Evolutionary conservation across 2,797 vertebrate genomes (phyloP).

Genomic region (Syngnathus acus): DNA sequence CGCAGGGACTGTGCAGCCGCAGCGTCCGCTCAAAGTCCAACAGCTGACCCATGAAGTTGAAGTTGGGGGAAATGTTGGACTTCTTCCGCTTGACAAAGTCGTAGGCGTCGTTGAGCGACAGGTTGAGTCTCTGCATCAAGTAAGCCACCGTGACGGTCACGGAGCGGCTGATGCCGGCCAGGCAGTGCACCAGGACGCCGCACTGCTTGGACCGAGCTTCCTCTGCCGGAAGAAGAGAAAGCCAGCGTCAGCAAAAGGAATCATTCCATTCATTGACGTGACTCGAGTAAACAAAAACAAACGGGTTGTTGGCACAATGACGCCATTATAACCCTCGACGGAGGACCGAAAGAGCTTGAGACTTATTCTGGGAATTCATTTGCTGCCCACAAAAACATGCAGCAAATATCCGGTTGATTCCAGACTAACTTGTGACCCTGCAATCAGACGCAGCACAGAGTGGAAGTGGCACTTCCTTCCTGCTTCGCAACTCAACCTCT

Average conservation of each 20-base stretch:
- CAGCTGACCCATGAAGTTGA: slow-evolving; percentile 97
- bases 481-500: slow-evolving; percentile 21
- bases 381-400: slow-evolving; percentile 1
- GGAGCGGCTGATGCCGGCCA: slow-evolving; percentile 92
- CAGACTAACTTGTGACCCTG: slow-evolving; percentile 19
- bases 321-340: neutral
- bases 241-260: slow-evolving; percentile 14
- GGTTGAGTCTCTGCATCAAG: slow-evolving; percentile 92
- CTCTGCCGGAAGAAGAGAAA: slow-evolving; percentile 62
- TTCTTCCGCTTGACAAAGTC: slow-evolving; percentile 97
- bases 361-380: slow-evolving; percentile 5
- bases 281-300: slow-evolving; percentile 4
- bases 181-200: slow-evolving; percentile 88
- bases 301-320: neutral
- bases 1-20: slow-evolving; percentile 86
- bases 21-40: slow-evolving; percentile 94
- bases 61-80: slow-evolving; percentile 96
- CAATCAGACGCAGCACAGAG: slow-evolving; percentile 28
- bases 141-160: slow-evolving; percentile 95
- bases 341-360: neutral
- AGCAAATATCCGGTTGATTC: slow-evolving; percentile 2
- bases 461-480: slow-evolving; percentile 57
- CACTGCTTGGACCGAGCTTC: slow-evolving; percentile 90
- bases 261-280: slow-evolving; percentile 2
- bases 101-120: slow-evolving; percentile 92